Evolutionary conservation across 2,113 vertebrate genomes (phyloP), one percentile per base, ranked within the genome.

Genomic region (Apteryx owenii): DNA sequence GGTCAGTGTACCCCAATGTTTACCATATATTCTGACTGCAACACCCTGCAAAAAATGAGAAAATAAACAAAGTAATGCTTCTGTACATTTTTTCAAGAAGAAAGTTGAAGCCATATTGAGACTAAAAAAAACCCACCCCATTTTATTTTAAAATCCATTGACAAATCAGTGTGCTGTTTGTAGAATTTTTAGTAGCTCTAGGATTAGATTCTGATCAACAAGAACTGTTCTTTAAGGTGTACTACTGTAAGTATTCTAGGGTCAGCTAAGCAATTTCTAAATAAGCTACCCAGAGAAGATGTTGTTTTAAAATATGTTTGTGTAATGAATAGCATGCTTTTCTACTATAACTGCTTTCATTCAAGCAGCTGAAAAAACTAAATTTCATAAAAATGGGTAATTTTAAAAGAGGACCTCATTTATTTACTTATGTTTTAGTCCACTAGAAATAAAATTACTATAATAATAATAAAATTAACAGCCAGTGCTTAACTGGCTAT

Each of bases 241-340:
- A 38, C 90, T 90, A 84, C 22, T 76, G 58, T 88, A 96, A 96
- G 91, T 91, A 96, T 40, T 77, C 95, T 91, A 95, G 86, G 90
- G 89, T 96, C 95, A 96, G 95, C 95, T 95, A 88, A 94, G 92
- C 9, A 53, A 85, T 89, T 79, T 96, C 96, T 97, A 93, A 95
- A 95, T 90, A 95, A 97, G 88, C 96, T 97, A 77, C 92, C 92
- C 17, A 23, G 94, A 98, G 91, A 93, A 96, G 93, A 92, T 26
- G 50, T 5, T 79, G 81, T 5, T 97, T 94, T 91, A 71, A 82
- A 85, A 95, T 6, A 92, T 93, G 17, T 73, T 68, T 89, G 76
- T 89, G 79, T 72, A 7, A 77, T 5, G 33, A 76, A 58, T 0
- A 90, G 54, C 15, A 58, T 77, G 71, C 89, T 81, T 76, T 91